Conservation (phyloP, 1,140 invertebrate genomes). For the Apis mellifera region DNA sequence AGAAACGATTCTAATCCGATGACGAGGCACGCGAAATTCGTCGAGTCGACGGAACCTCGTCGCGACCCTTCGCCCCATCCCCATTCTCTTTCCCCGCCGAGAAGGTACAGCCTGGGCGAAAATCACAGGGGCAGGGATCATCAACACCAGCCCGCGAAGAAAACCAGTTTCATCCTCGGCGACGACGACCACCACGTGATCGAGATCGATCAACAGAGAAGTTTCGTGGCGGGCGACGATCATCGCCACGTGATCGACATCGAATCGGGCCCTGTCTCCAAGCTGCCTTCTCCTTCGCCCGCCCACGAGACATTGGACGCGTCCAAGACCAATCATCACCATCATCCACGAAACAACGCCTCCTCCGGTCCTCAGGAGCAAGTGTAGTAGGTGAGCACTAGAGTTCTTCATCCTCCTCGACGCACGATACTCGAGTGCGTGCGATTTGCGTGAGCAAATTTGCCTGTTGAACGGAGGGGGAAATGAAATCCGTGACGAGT, state of each 20-base stretch:
- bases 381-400: neutral
- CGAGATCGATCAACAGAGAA: neutral
- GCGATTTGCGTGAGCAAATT: neutral
- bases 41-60: slow-evolving; percentile 48
- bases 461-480: too few species aligned
- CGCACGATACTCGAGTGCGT: too few species aligned
- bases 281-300: neutral
- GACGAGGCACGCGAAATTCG: slow-evolving; percentile 60
- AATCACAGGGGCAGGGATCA: slow-evolving; percentile 47
- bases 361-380: too few species aligned
- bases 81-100: slow-evolving; percentile 25
- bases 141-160: slow-evolving; percentile 30
- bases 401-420: too few species aligned
- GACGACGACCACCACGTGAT: slow-evolving; percentile 38
- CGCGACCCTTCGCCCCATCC: slow-evolving; percentile 27
- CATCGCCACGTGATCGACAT: neutral
- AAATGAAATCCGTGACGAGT: neutral
- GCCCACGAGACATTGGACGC: neutral
- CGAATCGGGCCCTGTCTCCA: neutral
- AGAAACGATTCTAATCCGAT: neutral
- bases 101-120: slow-evolving; percentile 60
- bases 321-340: slow-evolving; percentile 53
- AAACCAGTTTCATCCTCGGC: slow-evolving; percentile 64
- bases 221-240: neutral
- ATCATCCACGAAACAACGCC: neutral